Percentiles rank a stretch among this genome's conserved stretches.
phyloP scores from a whole-genome alignment of 2,113 vertebrate genomes.

The Channa maculata region DNA sequence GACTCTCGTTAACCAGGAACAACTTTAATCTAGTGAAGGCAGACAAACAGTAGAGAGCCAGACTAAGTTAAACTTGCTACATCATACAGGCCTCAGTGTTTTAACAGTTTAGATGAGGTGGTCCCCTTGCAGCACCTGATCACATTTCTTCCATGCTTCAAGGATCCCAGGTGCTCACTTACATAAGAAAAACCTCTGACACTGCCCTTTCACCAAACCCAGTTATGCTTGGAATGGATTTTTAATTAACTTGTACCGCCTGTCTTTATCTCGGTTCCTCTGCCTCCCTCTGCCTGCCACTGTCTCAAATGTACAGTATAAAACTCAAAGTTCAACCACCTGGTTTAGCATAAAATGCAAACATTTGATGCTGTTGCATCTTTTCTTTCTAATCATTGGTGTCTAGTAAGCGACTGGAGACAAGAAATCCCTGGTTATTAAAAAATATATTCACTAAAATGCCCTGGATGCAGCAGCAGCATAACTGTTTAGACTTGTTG shows the following conservation, averaged over 20 bases:
- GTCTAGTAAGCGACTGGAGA: no score
- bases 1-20: not conserved
- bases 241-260: slow-evolving; percentile 73
- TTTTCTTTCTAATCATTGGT: no score
- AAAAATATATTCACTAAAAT: no score
- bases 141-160: slow-evolving; percentile 72
- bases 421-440: no score
- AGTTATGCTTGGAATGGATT: slow-evolving; percentile 78
- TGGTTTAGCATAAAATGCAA: no score
- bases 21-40: not conserved
- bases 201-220: slow-evolving; percentile 46
- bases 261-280: slow-evolving; percentile 42
- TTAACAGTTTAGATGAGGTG: slow-evolving; percentile 8
- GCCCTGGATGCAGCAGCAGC: no score
- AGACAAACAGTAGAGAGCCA: not conserved
- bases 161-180: slow-evolving; percentile 75
- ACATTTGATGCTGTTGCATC: no score
- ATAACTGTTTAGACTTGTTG: no score
- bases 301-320: slow-evolving; percentile 24
- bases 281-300: slow-evolving; percentile 19
- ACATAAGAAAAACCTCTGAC: slow-evolving; percentile 67
- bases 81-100: not conserved
- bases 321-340: not conserved
- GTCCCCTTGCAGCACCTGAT: slow-evolving; percentile 47
- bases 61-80: not conserved